These are phyloP conservation scores for Clunio marinus DNA, from an alignment of 2,888 invertebrate species.

Conservation along the genomic window DNA sequence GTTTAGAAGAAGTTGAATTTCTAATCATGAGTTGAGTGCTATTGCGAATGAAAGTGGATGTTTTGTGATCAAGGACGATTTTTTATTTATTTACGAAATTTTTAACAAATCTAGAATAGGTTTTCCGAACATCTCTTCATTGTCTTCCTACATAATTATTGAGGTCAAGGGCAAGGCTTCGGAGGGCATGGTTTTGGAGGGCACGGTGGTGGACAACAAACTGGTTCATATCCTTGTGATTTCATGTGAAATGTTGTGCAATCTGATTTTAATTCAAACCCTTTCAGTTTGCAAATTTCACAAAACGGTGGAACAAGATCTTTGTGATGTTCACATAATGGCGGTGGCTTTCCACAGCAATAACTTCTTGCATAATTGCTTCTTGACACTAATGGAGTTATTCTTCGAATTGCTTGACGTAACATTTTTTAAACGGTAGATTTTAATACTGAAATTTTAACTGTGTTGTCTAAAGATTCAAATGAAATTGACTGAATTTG, in stretches of 20 bases:
- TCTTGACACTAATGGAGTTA: not conserved
- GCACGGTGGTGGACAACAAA: too few relatives aligned
- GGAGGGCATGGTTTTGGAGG: too few relatives aligned
- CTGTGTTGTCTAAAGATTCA: not conserved
- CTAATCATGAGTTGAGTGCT: too few relatives aligned
- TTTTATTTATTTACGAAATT: too few relatives aligned
- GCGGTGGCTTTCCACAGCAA: not conserved
- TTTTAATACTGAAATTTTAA: slow-evolving; percentile 7
- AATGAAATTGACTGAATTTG: not conserved
- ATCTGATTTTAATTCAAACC: slow-evolving; percentile 28
- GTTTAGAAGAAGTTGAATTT: too few relatives aligned
- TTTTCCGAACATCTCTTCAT: too few relatives aligned
- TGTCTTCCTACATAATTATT: too few relatives aligned
- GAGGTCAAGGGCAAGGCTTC: too few relatives aligned
- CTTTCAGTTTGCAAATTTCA: slow-evolving; percentile 23
- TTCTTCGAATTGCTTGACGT: slow-evolving; percentile 26
- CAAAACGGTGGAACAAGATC: slow-evolving; percentile 25
- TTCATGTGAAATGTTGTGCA: slow-evolving; percentile 34
- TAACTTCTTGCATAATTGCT: not conserved
- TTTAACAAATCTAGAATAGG: too few relatives aligned
- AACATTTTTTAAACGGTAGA: slow-evolving; percentile 30
- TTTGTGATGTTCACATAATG: slow-evolving; percentile 28
- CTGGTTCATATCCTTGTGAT: slow-evolving; percentile 3
- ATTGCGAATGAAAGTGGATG: too few relatives aligned
- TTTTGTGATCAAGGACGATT: too few relatives aligned